Evolutionary conservation across 2,797 vertebrate genomes (phyloP).

Genomic region (Mionectes olivaceus): DNA sequence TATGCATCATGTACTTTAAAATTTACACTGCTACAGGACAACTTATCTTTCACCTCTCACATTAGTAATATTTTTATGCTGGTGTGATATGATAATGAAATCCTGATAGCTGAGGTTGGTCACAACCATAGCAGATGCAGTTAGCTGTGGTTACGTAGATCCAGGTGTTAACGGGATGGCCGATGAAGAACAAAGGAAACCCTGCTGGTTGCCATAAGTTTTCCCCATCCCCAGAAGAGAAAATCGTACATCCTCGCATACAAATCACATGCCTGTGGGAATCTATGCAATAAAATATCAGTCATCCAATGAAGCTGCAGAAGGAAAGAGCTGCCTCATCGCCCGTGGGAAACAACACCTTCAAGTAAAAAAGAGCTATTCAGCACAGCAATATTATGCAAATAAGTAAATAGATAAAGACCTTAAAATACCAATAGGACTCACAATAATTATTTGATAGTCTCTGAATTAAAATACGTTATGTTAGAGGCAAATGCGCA

Average conservation of each 20-base stretch:
- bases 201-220: conserved; percentile 3
- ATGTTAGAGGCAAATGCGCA: neutral
- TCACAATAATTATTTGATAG: neutral
- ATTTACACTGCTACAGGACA: neutral
- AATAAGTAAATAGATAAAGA: neutral
- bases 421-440: neutral
- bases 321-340: conserved; percentile 59
- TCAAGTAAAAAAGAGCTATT: conserved; percentile 61
- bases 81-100: conserved; percentile 61
- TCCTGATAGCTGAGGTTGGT: conserved; percentile 36
- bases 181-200: conserved; percentile 40
- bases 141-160: conserved; percentile 55
- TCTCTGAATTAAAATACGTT: neutral
- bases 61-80: neutral
- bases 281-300: conserved; percentile 69
- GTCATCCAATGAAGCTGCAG: conserved; percentile 60
- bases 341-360: conserved; percentile 63
- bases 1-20: neutral
- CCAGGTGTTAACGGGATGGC: conserved; percentile 36
- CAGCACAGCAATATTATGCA: neutral
- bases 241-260: conserved; percentile 17
- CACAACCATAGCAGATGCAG: conserved; percentile 33
- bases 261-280: conserved; percentile 63
- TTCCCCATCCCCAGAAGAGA: neutral
- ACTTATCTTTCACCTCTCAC: neutral